These are phyloP conservation scores for Sebastes trivittatus DNA, from an alignment of 2,797 vertebrate genomes.

Conservation along the genomic window DNA sequence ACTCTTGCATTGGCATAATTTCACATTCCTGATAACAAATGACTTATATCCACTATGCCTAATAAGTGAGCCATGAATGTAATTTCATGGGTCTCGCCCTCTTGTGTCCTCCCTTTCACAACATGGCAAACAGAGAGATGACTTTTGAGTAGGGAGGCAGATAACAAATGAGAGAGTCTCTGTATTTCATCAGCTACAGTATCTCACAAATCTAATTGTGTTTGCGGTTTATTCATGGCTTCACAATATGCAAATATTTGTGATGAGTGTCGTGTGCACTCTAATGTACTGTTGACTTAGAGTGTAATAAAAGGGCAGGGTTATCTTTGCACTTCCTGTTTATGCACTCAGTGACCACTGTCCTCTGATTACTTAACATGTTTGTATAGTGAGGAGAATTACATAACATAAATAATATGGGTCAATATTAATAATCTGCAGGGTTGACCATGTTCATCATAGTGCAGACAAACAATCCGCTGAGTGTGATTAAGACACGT, in stretches of 20 bases:
- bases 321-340: slow-evolving; percentile 2
- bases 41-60: not conserved
- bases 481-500: not conserved
- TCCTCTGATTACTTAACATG: not conserved
- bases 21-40: slow-evolving; percentile 8
- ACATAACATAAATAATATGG: not conserved
- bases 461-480: not conserved
- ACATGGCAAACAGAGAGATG: slow-evolving; percentile 4
- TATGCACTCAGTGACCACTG: not conserved
- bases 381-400: not conserved
- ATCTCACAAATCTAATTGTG: slow-evolving; percentile 13
- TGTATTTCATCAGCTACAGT: not conserved
- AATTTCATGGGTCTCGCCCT: slow-evolving; percentile 39
- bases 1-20: not conserved
- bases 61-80: slow-evolving; percentile 9
- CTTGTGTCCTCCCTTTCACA: slow-evolving; percentile 1
- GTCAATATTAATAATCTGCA: not conserved
- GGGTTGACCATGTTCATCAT: not conserved
- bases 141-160: not conserved
- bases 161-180: slow-evolving; percentile 5
- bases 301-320: not conserved
- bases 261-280: not conserved
- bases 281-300: not conserved
- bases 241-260: not conserved
- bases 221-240: slow-evolving; percentile 5